Percentiles rank a stretch among this genome's conserved stretches.
phyloP scores from a whole-genome alignment of 2,888 invertebrate species.

The Mythimna loreyi region DNA sequence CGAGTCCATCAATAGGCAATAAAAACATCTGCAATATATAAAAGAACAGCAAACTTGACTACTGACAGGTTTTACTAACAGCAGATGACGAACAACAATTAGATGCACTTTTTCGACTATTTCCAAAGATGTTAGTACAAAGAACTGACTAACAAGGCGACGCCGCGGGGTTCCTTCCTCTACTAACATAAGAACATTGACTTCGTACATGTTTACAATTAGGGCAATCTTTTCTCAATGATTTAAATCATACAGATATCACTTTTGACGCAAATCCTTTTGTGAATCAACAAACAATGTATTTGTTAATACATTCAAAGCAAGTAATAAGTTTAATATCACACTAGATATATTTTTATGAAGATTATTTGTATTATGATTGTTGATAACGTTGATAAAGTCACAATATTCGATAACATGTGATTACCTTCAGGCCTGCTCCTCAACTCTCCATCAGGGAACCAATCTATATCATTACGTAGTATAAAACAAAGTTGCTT shows the following conservation, averaged over 20 bases:
- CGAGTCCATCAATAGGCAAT: too few species aligned
- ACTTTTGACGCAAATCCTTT: conserved; percentile 16
- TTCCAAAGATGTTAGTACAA: conserved; percentile 13
- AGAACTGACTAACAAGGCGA: background rate
- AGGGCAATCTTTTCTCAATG: background rate
- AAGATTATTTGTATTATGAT: conserved; percentile 19
- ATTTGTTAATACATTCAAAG: conserved; percentile 1
- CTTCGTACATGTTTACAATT: background rate
- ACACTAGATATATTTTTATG: background rate
- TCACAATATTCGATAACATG: background rate
- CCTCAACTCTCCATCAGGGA: background rate
- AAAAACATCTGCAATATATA: background rate
- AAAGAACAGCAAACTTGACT: conserved; percentile 15
- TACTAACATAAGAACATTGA: background rate
- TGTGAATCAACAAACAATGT: conserved; percentile 15
- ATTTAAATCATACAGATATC: conserved; percentile 18
- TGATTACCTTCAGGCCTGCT: background rate
- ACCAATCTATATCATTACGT: too few species aligned
- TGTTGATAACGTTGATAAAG: conserved; percentile 8
- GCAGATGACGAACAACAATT: conserved; percentile 20
- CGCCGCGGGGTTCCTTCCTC: conserved; percentile 4
- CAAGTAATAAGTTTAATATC: too few species aligned
- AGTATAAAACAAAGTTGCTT: too few species aligned
- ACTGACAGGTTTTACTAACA: conserved; percentile 17
- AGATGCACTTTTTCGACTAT: background rate